phyloP scores from a whole-genome alignment of 2,888 invertebrate genomes.

The Eristalis arbustorum region DNA sequence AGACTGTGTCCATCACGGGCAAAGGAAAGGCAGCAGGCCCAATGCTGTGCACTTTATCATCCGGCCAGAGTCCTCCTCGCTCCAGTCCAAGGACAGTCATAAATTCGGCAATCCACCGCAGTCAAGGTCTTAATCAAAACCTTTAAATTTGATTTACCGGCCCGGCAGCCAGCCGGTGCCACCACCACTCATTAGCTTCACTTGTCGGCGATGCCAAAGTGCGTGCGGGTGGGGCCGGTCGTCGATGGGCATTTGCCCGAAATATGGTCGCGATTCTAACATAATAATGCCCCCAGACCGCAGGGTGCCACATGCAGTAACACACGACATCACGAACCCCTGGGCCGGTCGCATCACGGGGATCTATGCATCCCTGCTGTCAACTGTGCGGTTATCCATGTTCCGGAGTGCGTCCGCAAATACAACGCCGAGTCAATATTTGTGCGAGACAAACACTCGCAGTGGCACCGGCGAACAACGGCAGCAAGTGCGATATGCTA shows the following conservation, averaged over 20 bases:
- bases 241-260: conserved; percentile 39
- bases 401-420: conserved; percentile 20
- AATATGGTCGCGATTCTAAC: conserved; percentile 52
- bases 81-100: conserved; percentile 16
- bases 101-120: conserved; percentile 55
- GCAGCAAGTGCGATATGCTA: not conserved
- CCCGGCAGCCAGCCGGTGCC: not conserved
- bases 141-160: conserved; percentile 66
- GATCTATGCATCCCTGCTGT: conserved; percentile 51
- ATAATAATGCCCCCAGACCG: conserved; percentile 56
- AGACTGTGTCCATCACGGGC: not conserved
- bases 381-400: conserved; percentile 47
- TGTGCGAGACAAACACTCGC: conserved; percentile 11
- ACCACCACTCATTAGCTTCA: not conserved
- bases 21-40: not conserved
- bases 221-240: not conserved
- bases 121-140: conserved; percentile 57
- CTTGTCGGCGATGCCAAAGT: not conserved
- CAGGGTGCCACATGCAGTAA: conserved; percentile 45
- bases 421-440: conserved; percentile 34
- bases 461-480: not conserved
- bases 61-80: too few species aligned
- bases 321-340: conserved; percentile 31
- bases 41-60: not conserved
- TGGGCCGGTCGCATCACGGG: conserved; percentile 28